A percentile compares a stretch with the other conserved stretches of the same genome.
phyloP scores from a whole-genome alignment of 2,113 vertebrate genomes.

The Ophiodon elongatus region DNA sequence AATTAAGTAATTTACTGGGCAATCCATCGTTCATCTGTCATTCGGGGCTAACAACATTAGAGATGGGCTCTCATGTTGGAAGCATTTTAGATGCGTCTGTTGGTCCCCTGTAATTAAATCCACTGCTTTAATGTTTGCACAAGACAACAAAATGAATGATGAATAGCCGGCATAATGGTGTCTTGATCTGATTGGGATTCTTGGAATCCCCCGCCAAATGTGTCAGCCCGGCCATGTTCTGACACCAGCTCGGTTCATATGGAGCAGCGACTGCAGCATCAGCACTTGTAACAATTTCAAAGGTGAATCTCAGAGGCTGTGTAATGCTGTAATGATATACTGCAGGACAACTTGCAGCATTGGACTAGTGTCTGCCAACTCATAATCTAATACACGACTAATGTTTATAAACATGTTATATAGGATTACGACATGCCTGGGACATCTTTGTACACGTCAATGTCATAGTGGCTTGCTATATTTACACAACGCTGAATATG shows the following conservation, averaged over 20 bases:
- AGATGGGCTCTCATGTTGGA: constrained; percentile 59
- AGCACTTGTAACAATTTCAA: constrained; percentile 40
- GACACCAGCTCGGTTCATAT: constrained; percentile 37
- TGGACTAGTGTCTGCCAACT: constrained; percentile 17
- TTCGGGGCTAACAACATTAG: constrained; percentile 70
- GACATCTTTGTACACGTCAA: background rate
- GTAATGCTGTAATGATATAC: constrained; percentile 35
- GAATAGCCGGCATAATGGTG: constrained; percentile 66
- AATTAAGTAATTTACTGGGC: constrained; percentile 73
- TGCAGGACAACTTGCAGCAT: constrained; percentile 15
- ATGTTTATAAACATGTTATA: background rate
- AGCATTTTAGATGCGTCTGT: constrained; percentile 59
- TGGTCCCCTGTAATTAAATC: constrained; percentile 74
- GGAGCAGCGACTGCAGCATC: constrained; percentile 33
- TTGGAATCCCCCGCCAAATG: constrained; percentile 51
- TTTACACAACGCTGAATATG: constrained; percentile 10
- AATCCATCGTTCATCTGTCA: constrained; percentile 75
- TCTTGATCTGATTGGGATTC: constrained; percentile 67
- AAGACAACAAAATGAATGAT: constrained; percentile 72
- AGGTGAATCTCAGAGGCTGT: constrained; percentile 10
- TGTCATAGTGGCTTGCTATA: background rate
- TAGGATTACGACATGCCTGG: background rate
- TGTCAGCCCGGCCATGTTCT: constrained; percentile 46
- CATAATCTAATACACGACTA: constrained; percentile 5
- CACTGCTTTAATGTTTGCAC: constrained; percentile 59